Evolutionary conservation across 2,888 invertebrate species (phyloP), one percentile per base, ranked within the genome.

Genomic region (Aricia artaxerxes): DNA sequence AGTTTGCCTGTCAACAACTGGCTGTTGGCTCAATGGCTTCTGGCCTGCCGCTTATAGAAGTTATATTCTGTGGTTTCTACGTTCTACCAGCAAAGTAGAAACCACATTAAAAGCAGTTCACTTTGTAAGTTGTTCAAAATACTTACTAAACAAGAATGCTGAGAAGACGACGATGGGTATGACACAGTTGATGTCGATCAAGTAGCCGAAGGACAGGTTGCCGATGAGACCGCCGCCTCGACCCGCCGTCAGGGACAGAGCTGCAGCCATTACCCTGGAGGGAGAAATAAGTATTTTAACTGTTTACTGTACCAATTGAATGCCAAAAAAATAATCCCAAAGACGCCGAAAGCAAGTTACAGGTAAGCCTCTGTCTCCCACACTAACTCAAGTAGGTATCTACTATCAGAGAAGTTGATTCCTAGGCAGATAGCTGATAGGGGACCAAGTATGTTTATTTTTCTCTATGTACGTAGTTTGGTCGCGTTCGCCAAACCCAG

Each of bases 241-340:
- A 79, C 97, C 97, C 88, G 97, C 97, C 24, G 97, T 97, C 82
- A 97, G 94, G 13, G 97, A 97, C 72, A 97, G 91, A 72, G 97
- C 97, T 49, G 97, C 97, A 60, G 97, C 97, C 97, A 97, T 97
- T 87, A 97, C 97, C 94, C 97, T 97, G 89, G 0, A 79, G 40
- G 77, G 80, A 69, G 72, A 77, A 4, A 49, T 75, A 40, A 53
- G 57, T 73, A 73, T 9, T 24, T 24, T 24, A 24, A 24, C 24
- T 24, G 0, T 24, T 24, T 24, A 24, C 24, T 24, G 24, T 24
- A 24, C 24, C 24, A 24, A 24, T 24, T 24, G 24, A 24, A 24
- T 24, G 24, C 24, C 0, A 24, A 24, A 24, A 24, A 24, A 24
- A 24, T 0, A 24, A 24, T 24, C 24, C 24, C 24, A 24, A 44